Percentiles rank a stretch among this genome's conserved stretches.
phyloP scores from a whole-genome alignment of 2,888 invertebrate species.

The Synergus umbraculus region DNA sequence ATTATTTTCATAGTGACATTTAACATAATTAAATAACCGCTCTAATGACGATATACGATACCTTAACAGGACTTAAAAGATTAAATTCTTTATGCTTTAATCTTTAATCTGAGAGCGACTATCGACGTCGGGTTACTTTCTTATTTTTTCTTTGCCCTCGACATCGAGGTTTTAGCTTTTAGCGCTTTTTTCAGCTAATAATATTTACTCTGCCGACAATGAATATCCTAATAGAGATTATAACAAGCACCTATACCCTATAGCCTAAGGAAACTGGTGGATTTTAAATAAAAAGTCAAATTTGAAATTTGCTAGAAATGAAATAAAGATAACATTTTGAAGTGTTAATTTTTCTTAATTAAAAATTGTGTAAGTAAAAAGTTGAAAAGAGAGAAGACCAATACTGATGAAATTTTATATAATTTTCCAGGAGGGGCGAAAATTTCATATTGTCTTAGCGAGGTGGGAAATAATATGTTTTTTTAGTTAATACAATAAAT shows the following conservation, averaged over 20 bases:
- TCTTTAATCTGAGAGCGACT: constrained; percentile 14
- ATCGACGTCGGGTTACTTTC: neutral
- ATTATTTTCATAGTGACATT: constrained; percentile 37
- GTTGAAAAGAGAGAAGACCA: neutral
- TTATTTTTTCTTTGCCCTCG: constrained; percentile 25
- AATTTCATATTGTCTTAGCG: constrained; percentile 1
- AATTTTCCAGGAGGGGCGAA: constrained; percentile 3
- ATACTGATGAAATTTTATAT: neutral
- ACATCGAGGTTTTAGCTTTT: constrained; percentile 27
- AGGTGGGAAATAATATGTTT: neutral
- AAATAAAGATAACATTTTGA: neutral
- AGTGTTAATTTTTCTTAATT: neutral
- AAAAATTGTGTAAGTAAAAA: neutral
- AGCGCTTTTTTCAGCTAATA: constrained; percentile 2
- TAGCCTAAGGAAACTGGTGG: constrained; percentile 17
- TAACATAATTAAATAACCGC: constrained; percentile 39
- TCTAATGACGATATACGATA: constrained; percentile 37
- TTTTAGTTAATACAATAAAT: neutral
- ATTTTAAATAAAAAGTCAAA: neutral
- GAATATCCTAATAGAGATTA: constrained; percentile 30
- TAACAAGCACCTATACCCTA: constrained; percentile 32
- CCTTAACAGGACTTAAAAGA: constrained; percentile 31
- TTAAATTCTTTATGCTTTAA: constrained; percentile 5
- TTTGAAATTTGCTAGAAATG: neutral
- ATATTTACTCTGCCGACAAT: constrained; percentile 20